Conservation (phyloP, 2,113 vertebrate species). For the Bubo blakistoni region DNA sequence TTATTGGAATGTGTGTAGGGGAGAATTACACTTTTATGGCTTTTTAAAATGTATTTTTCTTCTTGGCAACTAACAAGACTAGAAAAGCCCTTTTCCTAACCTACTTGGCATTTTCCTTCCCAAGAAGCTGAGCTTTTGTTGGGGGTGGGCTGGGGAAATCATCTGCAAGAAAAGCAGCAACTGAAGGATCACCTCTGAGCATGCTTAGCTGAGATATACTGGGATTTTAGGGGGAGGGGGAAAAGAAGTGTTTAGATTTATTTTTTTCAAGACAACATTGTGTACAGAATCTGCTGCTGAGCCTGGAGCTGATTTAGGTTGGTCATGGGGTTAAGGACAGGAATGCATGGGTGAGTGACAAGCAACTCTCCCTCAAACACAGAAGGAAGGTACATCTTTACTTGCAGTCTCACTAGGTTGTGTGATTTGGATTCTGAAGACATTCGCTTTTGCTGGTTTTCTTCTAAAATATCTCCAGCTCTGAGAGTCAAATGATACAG, state of each 20-base stretch:
- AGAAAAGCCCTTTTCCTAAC: conserved; percentile 42
- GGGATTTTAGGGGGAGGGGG: neutral
- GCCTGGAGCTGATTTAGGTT: neutral
- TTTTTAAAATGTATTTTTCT: conserved; percentile 68
- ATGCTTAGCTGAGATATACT: neutral
- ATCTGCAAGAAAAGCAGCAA: neutral
- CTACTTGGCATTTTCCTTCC: conserved; percentile 1
- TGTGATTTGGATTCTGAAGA: neutral
- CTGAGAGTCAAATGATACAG: neutral
- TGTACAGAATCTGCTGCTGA: neutral
- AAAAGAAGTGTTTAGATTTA: neutral
- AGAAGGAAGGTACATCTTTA: neutral
- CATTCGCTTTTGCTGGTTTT: neutral
- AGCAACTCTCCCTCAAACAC: neutral
- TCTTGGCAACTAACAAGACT: conserved; percentile 55
- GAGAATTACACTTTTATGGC: conserved; percentile 62
- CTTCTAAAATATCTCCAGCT: neutral
- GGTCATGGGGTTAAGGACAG: neutral
- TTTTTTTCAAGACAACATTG: neutral
- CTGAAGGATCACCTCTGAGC: neutral
- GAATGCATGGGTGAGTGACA: neutral
- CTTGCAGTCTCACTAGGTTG: neutral
- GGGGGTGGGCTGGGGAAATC: neutral
- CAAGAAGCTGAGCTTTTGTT: neutral
- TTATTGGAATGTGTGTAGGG: conserved; percentile 52